These are phyloP conservation scores for Microcaecilia unicolor DNA, from an alignment of 2,797 vertebrate species.

Conservation along the genomic window DNA sequence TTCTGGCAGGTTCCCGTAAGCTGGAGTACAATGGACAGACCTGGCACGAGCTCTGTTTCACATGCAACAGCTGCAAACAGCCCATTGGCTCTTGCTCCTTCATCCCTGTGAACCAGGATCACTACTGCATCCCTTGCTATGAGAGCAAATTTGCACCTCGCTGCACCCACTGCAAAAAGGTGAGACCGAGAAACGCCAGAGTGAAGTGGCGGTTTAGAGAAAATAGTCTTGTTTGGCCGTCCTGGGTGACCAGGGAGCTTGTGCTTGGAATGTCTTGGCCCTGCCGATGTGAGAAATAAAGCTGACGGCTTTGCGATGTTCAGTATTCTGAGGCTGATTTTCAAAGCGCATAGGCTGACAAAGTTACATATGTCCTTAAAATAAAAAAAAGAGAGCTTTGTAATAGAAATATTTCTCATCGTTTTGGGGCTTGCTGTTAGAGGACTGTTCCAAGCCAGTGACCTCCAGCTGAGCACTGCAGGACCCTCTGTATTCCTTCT, in stretches of 20 bases:
- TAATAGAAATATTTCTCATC: too few relatives aligned
- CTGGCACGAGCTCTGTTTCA: constrained; percentile 94
- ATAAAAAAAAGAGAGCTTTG: too few relatives aligned
- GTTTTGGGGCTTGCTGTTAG: too few relatives aligned
- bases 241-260: background rate
- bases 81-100: constrained; percentile 93
- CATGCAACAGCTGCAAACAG: constrained; percentile 92
- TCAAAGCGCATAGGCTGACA: too few relatives aligned
- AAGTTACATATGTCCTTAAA: too few relatives aligned
- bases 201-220: background rate
- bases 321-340: too few relatives aligned
- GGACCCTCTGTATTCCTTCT: too few relatives aligned
- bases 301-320: too few relatives aligned
- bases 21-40: constrained; percentile 91
- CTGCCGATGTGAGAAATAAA: background rate
- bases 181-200: constrained; percentile 14
- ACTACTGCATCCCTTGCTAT: constrained; percentile 94
- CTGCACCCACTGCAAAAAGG: constrained; percentile 95
- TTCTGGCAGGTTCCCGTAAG: constrained; percentile 79
- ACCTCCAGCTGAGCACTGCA: too few relatives aligned
- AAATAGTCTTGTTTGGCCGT: too few relatives aligned
- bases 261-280: too few relatives aligned
- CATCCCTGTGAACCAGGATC: constrained; percentile 90
- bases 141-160: constrained; percentile 97
- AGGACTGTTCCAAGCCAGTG: too few relatives aligned